Conservation (phyloP, 1,140 invertebrate species). For the Eurytemora carolleeae region DNA sequence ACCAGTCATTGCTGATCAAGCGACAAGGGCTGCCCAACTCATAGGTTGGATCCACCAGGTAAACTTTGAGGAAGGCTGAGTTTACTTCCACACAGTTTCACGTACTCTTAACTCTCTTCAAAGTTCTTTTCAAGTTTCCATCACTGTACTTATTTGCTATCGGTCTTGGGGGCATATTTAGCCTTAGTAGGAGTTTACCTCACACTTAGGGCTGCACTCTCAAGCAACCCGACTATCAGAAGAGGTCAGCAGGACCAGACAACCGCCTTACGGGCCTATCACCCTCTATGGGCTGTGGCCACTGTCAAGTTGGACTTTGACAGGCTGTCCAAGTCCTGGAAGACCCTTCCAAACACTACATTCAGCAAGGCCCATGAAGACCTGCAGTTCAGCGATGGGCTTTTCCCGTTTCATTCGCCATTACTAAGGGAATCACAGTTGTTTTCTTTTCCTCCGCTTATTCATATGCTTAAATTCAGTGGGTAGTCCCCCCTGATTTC, state of each 20-base stretch:
- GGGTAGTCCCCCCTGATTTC: conserved; percentile 48
- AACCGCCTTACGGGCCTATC: conserved; percentile 41
- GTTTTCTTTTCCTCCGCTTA: conserved; percentile 82
- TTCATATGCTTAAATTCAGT: conserved; percentile 69
- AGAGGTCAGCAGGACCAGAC: conserved; percentile 32
- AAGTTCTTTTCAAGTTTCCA: conserved; percentile 75
- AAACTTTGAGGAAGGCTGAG: background rate
- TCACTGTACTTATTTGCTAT: conserved; percentile 78
- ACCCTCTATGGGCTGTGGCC: conserved; percentile 46
- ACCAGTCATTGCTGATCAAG: background rate
- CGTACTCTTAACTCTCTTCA: conserved; percentile 67
- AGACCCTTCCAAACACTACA: conserved; percentile 43
- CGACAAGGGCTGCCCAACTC: background rate
- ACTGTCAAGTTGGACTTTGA: conserved; percentile 46
- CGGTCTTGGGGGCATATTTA: conserved; percentile 62
- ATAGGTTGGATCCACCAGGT: background rate
- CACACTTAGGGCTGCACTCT: conserved; percentile 59
- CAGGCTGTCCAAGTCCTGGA: conserved; percentile 1
- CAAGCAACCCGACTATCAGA: conserved; percentile 61
- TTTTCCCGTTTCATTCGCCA: conserved; percentile 61
- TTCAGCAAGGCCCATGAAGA: conserved; percentile 30
- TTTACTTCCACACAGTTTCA: conserved; percentile 34
- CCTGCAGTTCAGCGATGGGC: conserved; percentile 41
- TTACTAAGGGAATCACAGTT: conserved; percentile 68
- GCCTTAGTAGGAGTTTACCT: conserved; percentile 66